phyloP scores from a whole-genome alignment of 2,888 invertebrate species.

The Caenorhabditis plicata region DNA sequence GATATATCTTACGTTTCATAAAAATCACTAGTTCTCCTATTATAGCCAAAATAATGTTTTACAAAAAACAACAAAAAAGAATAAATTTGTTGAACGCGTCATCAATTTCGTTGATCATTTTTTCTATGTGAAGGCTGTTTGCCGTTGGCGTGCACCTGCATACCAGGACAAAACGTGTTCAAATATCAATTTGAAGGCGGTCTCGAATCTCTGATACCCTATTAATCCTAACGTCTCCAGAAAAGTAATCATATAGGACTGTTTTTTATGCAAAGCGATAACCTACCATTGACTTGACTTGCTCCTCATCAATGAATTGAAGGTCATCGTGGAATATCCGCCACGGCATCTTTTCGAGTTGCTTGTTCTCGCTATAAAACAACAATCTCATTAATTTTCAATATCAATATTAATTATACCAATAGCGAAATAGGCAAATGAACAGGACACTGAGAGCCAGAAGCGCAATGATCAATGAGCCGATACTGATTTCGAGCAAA shows the following conservation, averaged over 20 bases:
- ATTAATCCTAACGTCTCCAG: no score
- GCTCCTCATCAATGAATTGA: constrained; percentile 59
- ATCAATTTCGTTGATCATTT: no score
- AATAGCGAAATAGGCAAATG: constrained; percentile 23
- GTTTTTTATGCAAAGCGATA: neutral
- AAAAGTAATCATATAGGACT: no score
- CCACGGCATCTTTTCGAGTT: constrained; percentile 60
- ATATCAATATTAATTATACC: constrained; percentile 1
- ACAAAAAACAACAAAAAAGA: no score
- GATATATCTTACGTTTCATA: no score
- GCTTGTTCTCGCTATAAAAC: constrained; percentile 52
- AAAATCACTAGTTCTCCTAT: no score
- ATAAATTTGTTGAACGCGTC: no score
- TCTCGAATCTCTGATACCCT: neutral
- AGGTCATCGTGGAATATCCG: constrained; percentile 58
- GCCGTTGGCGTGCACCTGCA: no score
- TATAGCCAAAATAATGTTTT: no score
- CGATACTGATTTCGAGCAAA: constrained; percentile 53
- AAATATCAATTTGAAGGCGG: neutral
- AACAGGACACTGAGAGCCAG: constrained; percentile 26
- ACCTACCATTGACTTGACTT: constrained; percentile 60
- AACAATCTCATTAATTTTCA: neutral
- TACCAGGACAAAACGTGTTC: no score
- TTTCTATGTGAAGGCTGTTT: no score
- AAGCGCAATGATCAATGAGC: constrained; percentile 34